Percentiles rank a stretch among this genome's conserved stretches.
These are phyloP conservation scores for Antennarius maculatus DNA, from an alignment of 2,797 vertebrate species.

Conservation along the genomic window DNA sequence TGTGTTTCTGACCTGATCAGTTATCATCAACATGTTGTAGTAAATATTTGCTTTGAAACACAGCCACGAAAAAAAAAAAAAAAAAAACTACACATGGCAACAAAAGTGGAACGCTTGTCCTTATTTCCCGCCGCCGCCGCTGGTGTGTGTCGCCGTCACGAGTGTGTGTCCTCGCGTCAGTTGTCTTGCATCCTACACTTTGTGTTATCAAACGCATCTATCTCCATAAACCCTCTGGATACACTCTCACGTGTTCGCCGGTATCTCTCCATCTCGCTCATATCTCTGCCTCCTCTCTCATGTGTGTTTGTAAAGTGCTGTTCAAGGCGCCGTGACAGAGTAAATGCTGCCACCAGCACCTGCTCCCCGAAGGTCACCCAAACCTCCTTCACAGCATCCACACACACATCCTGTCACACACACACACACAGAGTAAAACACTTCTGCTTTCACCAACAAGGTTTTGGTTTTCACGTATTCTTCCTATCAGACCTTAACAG, in stretches of 20 bases:
- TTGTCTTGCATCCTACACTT: conserved; percentile 8
- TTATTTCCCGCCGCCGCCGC: not conserved
- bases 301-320: conserved; percentile 66
- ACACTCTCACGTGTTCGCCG: conserved; percentile 14
- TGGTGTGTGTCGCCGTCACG: not conserved
- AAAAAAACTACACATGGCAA: too few species aligned
- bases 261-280: conserved; percentile 2
- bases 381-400: conserved; percentile 25
- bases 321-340: conserved; percentile 71
- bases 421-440: conserved; percentile 4
- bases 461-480: conserved; percentile 16
- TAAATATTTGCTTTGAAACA: too few species aligned
- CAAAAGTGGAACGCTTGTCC: not conserved
- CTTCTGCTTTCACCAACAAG: conserved; percentile 8
- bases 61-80: too few species aligned
- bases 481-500: conserved; percentile 12
- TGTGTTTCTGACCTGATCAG: not conserved
- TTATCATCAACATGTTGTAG: too few species aligned
- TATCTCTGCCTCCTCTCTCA: conserved; percentile 10
- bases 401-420: not conserved
- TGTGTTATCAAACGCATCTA: conserved; percentile 24
- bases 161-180: not conserved
- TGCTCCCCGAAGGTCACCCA: conserved; percentile 75
- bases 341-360: conserved; percentile 76
- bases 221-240: conserved; percentile 42